A percentile compares a stretch with the other conserved stretches of the same genome.
phyloP scores from a whole-genome alignment of 2,113 vertebrate genomes.

The Zeus faber region DNA sequence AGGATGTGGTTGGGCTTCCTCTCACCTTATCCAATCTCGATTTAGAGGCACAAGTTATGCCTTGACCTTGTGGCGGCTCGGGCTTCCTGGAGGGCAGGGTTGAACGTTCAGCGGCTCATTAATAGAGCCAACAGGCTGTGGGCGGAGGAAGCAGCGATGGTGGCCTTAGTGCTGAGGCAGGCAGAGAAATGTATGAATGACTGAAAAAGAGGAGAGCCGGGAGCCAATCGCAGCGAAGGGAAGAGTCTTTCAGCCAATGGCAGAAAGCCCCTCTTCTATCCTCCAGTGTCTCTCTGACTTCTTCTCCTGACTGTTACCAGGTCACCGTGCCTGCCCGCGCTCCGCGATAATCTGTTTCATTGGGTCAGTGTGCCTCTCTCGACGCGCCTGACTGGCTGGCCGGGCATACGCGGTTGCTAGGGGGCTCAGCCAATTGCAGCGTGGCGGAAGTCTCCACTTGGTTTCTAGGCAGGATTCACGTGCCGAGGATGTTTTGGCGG shows the following conservation, averaged over 20 bases:
- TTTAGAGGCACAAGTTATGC: conserved; percentile 40
- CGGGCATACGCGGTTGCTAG: conserved; percentile 74
- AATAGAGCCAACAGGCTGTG: conserved; percentile 47
- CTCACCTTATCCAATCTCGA: conserved; percentile 65
- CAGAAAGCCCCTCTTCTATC: conserved; percentile 26
- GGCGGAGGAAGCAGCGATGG: conserved; percentile 30
- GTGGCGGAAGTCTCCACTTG: conserved; percentile 64
- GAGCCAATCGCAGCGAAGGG: conserved; percentile 57
- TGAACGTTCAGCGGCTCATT: conserved; percentile 33
- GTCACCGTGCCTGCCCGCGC: conserved; percentile 73
- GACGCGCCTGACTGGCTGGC: conserved; percentile 71
- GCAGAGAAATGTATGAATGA: conserved; percentile 79
- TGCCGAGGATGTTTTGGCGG: conserved; percentile 76
- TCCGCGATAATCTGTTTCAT: conserved; percentile 70
- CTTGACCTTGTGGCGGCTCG: conserved; percentile 68
- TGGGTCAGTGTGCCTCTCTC: conserved; percentile 76
- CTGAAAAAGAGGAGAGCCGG: conserved; percentile 43
- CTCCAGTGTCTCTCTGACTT: conserved; percentile 60
- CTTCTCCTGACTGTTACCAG: conserved; percentile 79
- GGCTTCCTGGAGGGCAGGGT: conserved; percentile 64
- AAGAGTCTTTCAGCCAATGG: conserved; percentile 51
- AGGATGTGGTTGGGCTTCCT: conserved; percentile 60
- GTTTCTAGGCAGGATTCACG: conserved; percentile 81
- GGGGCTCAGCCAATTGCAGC: conserved; percentile 71
- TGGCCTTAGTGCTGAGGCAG: conserved; percentile 57